Base-by-base conservation (phyloP, 2,797 vertebrate genomes). In the Galagoides demidoff region DNA sequence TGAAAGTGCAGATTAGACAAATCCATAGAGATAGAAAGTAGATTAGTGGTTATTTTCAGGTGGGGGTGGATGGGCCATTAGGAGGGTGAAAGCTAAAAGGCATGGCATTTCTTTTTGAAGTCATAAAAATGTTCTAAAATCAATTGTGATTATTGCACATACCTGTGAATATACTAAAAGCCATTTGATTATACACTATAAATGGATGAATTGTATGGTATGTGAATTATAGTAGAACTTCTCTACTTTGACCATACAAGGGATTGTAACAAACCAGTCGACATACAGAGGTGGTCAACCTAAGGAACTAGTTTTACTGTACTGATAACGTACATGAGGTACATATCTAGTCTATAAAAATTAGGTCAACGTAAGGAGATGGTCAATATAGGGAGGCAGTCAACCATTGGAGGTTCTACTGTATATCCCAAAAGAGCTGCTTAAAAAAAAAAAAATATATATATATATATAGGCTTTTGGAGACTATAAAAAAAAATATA, bases 91-190 rank as follows among this genome's bases (percentile, higher is more conserved):
- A 79, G 63, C 22, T 79, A 63, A 85, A 70, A 22, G 7, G 22
- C 63, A 59, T 3, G 20, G 57, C 25, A 29, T 39, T 63, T 81
- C 59, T 83, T 91, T 74, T 25, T 52, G 13, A 74, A 39, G 68
- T 49, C 17, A 52, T 37, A 6, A 52, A 39, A 74, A 61, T 74
- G 31, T 63, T 63, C 17, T 74, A 49, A 91, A 74, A 64, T 84
- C 8, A 49, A 78, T 19, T 39, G 12, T 43, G 16, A 68, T 45
- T 34, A 20, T 39, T 66, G n/a, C 20, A 63, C n/a, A 5, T 31
- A 74, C 64, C n/a, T 81, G n/a, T 81, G 85, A 76, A 68, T 89
- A 79, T 39, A 39, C 13, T 43, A 92, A 93, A 79, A 87, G 45
- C 66, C 37, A 66, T 34, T 85, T 14, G 8, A 52, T 63, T 77